These are phyloP conservation scores for Drosophila dunni DNA, from an alignment of 1,140 invertebrate genomes.

Conservation along the genomic window DNA sequence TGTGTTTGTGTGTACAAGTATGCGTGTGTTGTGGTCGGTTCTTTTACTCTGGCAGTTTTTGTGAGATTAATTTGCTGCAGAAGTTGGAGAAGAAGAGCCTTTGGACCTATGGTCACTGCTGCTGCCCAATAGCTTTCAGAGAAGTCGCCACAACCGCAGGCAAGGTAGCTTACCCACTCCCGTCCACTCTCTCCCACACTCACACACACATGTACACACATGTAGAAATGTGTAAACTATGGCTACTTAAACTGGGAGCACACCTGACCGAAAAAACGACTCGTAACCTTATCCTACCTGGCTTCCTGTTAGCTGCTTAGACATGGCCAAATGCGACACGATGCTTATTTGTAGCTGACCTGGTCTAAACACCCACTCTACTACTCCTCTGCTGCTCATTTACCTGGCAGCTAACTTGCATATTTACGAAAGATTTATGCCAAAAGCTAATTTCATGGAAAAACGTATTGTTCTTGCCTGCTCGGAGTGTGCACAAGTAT, in stretches of 20 bases:
- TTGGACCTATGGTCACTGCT: slow-evolving; percentile 27
- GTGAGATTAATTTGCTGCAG: slow-evolving; percentile 71
- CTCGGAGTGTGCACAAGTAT: slow-evolving; percentile 5
- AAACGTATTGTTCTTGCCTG: slow-evolving; percentile 70
- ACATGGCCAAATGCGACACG: neutral
- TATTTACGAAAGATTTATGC: slow-evolving; percentile 81
- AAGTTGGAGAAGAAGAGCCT: neutral
- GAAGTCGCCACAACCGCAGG: slow-evolving; percentile 58
- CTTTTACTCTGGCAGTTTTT: slow-evolving; percentile 74
- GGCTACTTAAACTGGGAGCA: slow-evolving; percentile 63
- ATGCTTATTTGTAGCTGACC: slow-evolving; percentile 24
- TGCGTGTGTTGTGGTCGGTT: slow-evolving; percentile 25
- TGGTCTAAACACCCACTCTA: neutral
- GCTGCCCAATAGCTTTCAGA: slow-evolving; percentile 9
- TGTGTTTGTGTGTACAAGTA: slow-evolving; percentile 13
- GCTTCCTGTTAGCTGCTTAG: slow-evolving; percentile 11
- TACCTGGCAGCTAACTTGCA: slow-evolving; percentile 27
- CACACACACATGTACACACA: slow-evolving; percentile 31
- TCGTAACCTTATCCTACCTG: slow-evolving; percentile 23
- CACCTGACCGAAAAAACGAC: slow-evolving; percentile 41
- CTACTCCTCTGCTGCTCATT: neutral
- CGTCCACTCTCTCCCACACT: slow-evolving; percentile 4
- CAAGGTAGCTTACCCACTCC: slow-evolving; percentile 1
- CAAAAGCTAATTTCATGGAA: slow-evolving; percentile 82
- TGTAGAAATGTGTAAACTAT: slow-evolving; percentile 68